Evolutionary conservation across 1,140 invertebrate genomes (phyloP), one percentile per base, ranked within the genome.

Genomic region (Alviniconcha marisindica): DNA sequence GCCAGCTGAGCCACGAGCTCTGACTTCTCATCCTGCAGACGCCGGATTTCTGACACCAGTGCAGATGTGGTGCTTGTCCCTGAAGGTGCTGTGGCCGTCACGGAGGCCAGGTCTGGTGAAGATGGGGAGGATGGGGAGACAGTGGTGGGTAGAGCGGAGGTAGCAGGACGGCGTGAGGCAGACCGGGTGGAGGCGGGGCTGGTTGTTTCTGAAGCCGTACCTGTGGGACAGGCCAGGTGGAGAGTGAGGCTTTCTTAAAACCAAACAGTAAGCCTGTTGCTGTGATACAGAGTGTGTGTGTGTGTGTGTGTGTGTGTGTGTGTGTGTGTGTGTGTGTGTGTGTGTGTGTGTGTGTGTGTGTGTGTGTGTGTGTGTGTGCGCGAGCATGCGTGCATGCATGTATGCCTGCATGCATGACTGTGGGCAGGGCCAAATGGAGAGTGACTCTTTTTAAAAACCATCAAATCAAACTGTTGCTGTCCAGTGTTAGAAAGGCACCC

Each of bases 21-120:
- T 2, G 85, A 77, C 54, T 89, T 89, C 74, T 91, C 89, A 33
- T 84, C 77, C 63, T 92, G 89, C 56, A 93, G 86, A 44, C 77
- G 54, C 48, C 82, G 83, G 2, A 90, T 82, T 24, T 90, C 83
- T 21, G 88, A 81, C 24, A 90, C 73, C 5, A 90, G 81, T 15
- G 54, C 14, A n/a, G 77, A 38, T 12, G 77, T 79, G 4, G 1
- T 54, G 21, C 77, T 38, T 21, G 51, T 33, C 1, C 28, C 36
- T 31, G 51, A 33, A 40, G 54, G 3, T 31, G 18, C 36, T 14
- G 51, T 33, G 24, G 51, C 33, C 31, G 24, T 12, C 0, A 18
- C 1, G 12, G 54, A 28, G 24, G 51, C n/a, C n/a, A n/a, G n/a
- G n/a, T n/a, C n/a, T n/a, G n/a, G 36, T 38, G 48, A 56, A 21